A percentile compares a stretch with the other conserved stretches of the same genome.
Conservation (phyloP, 2,888 invertebrate genomes). For the Pandemis cinnamomeana region DNA sequence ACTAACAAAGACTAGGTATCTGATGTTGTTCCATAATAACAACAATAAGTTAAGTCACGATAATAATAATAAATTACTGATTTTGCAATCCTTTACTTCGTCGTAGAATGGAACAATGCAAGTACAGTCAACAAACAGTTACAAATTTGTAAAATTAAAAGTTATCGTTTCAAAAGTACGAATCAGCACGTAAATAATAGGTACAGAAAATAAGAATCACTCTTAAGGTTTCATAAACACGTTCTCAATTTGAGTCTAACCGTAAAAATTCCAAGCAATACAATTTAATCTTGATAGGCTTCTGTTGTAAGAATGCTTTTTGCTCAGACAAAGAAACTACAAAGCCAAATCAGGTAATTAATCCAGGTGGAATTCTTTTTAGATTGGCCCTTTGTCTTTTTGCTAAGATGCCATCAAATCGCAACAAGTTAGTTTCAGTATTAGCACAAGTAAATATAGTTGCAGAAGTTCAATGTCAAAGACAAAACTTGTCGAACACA, state of each 20-base stretch:
- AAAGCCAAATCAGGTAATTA: conserved; percentile 74
- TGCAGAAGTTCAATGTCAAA: conserved; percentile 14
- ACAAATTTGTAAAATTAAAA: too few relatives aligned
- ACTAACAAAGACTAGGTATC: too few relatives aligned
- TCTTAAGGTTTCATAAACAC: neutral
- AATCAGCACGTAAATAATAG: too few relatives aligned
- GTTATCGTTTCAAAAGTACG: too few relatives aligned
- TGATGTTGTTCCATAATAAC: too few relatives aligned
- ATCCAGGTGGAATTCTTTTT: conserved; percentile 74
- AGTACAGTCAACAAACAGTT: too few relatives aligned
- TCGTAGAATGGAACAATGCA: too few relatives aligned
- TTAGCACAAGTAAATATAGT: conserved; percentile 4
- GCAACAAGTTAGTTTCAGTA: conserved; percentile 35
- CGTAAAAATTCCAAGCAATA: conserved; percentile 66
- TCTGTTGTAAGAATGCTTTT: conserved; percentile 61
- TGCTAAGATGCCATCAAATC: conserved; percentile 43
- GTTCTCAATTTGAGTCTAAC: conserved; percentile 39
- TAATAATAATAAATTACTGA: too few relatives aligned
- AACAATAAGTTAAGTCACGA: too few relatives aligned
- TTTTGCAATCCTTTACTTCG: too few relatives aligned
- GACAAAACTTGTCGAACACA: neutral
- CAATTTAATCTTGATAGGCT: conserved; percentile 71
- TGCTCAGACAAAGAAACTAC: conserved; percentile 69
- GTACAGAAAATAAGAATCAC: conserved; percentile 26
- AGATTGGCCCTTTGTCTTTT: conserved; percentile 37